Conservation (phyloP, 2,888 invertebrate genomes). For the Lithosia quadra region DNA sequence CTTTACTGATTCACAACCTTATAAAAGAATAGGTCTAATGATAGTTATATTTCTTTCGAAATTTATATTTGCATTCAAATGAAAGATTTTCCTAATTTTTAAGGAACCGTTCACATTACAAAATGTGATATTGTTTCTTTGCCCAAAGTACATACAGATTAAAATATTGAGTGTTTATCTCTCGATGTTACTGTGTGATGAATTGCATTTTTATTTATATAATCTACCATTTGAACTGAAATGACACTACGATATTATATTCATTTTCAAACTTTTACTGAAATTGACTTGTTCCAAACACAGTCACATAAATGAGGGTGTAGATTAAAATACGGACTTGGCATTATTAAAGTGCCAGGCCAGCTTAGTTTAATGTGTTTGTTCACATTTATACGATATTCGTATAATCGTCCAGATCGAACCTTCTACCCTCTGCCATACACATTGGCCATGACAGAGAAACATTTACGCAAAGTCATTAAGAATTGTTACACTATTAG, state of each 20-base stretch:
- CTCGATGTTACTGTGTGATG: too few relatives aligned
- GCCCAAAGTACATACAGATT: too few relatives aligned
- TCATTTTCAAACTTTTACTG: not conserved
- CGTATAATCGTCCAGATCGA: not conserved
- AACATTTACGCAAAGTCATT: not conserved
- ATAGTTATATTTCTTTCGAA: not conserved
- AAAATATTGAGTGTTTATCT: too few relatives aligned
- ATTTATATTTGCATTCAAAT: not conserved
- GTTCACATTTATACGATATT: slow-evolving; percentile 4
- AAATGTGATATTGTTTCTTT: too few relatives aligned
- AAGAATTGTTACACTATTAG: not conserved
- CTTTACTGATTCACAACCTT: too few relatives aligned
- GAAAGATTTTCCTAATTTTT: too few relatives aligned
- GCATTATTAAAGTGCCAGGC: not conserved
- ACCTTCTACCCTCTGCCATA: not conserved
- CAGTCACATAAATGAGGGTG: not conserved
- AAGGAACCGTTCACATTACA: too few relatives aligned
- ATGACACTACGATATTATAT: too few relatives aligned
- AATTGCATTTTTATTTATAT: too few relatives aligned
- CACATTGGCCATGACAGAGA: not conserved
- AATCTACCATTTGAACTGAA: too few relatives aligned
- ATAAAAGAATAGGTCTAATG: not conserved
- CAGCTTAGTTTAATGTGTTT: not conserved
- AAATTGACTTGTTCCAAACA: not conserved
- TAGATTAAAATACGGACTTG: not conserved